Conservation (phyloP, 1,140 invertebrate species). For the Sycobia sp. region DNA sequence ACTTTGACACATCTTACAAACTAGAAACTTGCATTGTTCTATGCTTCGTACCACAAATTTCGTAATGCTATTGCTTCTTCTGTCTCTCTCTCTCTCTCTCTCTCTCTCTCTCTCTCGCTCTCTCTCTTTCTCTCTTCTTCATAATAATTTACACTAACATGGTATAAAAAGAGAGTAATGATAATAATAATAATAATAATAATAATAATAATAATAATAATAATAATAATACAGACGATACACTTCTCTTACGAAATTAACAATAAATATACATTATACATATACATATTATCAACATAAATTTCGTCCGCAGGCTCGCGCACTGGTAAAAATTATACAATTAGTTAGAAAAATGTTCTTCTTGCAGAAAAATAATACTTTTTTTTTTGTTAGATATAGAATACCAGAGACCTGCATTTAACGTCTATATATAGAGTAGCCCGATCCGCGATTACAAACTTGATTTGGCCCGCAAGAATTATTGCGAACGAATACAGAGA, state of each 20-base stretch:
- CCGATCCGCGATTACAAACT: too few species aligned
- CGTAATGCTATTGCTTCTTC: constrained; percentile 6
- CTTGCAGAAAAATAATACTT: constrained; percentile 21
- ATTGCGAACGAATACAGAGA: too few species aligned
- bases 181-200: constrained; percentile 10
- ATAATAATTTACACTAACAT: constrained; percentile 8
- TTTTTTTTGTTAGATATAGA: constrained; percentile 5
- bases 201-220: constrained; percentile 3
- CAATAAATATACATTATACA: constrained; percentile 11
- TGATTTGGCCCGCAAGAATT: too few species aligned
- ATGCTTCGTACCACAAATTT: constrained; percentile 15
- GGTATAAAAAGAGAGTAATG: constrained; percentile 17
- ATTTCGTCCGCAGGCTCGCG: constrained; percentile 1
- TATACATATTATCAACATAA: too few species aligned
- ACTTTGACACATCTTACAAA: constrained; percentile 11
- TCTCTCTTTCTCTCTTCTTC: too few species aligned
- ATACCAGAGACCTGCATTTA: constrained; percentile 14
- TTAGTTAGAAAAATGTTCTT: background rate
- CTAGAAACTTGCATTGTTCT: constrained; percentile 25
- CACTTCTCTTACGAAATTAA: background rate
- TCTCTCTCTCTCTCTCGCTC: too few species aligned
- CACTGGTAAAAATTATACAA: background rate
- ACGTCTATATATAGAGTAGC: too few species aligned
- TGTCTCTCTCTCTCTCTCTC: too few species aligned
- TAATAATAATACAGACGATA: constrained; percentile 7